phyloP scores from a whole-genome alignment of 2,113 vertebrate genomes.

The Vidua macroura region DNA sequence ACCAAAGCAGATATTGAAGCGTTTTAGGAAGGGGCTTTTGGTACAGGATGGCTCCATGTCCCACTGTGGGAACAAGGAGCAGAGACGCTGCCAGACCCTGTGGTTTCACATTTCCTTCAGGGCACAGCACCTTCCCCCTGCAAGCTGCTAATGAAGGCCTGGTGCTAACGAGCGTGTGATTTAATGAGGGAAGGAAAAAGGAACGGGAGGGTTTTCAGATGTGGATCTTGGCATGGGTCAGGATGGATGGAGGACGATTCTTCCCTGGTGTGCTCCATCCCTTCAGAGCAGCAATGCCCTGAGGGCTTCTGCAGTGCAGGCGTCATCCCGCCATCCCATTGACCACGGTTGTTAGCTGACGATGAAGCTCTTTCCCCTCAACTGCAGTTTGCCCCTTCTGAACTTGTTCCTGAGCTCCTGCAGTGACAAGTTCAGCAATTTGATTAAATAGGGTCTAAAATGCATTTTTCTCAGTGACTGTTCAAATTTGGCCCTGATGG shows the following conservation, averaged over 20 bases:
- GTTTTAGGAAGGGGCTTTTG: not conserved
- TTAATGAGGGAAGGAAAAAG: not conserved
- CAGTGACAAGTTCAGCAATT: fast-evolving
- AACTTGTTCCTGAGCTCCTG: not conserved
- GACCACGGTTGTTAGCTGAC: fast-evolving
- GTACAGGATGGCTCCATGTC: not conserved
- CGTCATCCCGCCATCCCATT: not conserved
- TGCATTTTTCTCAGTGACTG: fast-evolving
- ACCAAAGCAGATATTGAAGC: fast-evolving
- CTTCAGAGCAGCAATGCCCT: fast-evolving
- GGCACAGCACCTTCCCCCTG: not conserved
- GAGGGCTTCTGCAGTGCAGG: not conserved
- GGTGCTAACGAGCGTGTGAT: not conserved
- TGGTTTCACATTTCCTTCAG: not conserved
- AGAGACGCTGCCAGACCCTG: not conserved
- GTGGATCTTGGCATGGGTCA: fast-evolving
- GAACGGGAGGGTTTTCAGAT: fast-evolving
- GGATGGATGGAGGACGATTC: not conserved
- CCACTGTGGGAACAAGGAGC: not conserved
- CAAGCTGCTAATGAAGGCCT: not conserved
- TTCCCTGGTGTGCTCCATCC: not conserved
- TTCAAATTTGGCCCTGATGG: not conserved
- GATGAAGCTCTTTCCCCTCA: fast-evolving
- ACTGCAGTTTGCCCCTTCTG: not conserved
- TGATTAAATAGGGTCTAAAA: not conserved